Conservation (phyloP, 2,888 invertebrate genomes). For the Crematogaster levior region DNA sequence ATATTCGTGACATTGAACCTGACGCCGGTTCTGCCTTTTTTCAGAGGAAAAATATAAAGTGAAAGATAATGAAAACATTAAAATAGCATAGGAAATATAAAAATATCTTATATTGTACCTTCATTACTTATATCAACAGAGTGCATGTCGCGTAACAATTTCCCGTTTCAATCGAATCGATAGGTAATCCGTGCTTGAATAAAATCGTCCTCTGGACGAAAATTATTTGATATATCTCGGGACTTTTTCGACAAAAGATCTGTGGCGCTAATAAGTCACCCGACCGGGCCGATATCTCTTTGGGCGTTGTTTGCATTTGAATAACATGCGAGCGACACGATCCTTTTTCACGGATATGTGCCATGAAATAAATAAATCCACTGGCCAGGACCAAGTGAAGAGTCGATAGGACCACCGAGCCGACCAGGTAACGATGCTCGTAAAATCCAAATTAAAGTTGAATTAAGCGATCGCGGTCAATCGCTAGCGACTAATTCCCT, state of each 20-base stretch:
- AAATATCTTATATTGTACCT: neutral
- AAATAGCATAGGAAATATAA: neutral
- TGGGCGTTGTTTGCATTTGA: conserved; percentile 81
- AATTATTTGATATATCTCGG: conserved; percentile 25
- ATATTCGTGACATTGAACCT: neutral
- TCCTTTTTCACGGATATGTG: conserved; percentile 79
- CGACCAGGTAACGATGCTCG: conserved; percentile 72
- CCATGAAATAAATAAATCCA: conserved; percentile 80
- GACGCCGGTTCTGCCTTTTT: neutral
- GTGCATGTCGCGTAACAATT: neutral
- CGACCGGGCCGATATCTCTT: conserved; percentile 27
- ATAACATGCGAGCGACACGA: conserved; percentile 83
- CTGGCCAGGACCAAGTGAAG: conserved; percentile 55
- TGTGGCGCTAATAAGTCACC: conserved; percentile 77
- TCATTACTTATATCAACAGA: neutral
- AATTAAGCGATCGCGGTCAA: conserved; percentile 62
- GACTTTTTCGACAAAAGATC: conserved; percentile 44
- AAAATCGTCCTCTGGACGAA: conserved; percentile 12
- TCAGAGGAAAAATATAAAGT: neutral
- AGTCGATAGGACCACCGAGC: conserved; percentile 79
- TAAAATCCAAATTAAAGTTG: conserved; percentile 78
- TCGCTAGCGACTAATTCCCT: conserved; percentile 38
- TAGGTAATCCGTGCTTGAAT: neutral
- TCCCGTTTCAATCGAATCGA: neutral
- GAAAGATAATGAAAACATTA: neutral